Evolutionary conservation across 2,113 vertebrate species (phyloP), one percentile per base, ranked within the genome.

Genomic region (Panthera leo): DNA sequence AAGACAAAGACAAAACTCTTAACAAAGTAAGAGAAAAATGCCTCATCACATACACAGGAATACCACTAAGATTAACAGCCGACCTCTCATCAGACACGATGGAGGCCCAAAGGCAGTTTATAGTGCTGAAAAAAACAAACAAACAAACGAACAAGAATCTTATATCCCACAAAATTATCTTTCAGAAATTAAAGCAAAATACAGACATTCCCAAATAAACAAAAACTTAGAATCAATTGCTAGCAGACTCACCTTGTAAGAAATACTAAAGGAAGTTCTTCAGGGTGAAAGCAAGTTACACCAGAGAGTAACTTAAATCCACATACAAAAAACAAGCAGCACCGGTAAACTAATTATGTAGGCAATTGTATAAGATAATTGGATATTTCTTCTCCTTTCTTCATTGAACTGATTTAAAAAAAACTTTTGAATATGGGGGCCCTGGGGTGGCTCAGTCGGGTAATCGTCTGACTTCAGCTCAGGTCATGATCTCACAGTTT

Each of bases 181-280:
- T 58, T 91, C 36, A 85, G 53, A 94, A 94, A 91, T 76, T 82
- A 68, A 85, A 13, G n/a, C 19, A 5, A 95, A 93, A 82, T 85
- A 75, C 58, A 89, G 45, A 67, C 9, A 67, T 80, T 68, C 27
- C 21, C 16, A 87, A 89, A 39, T 76, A n/a, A 92, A 42, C 34
- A 71, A 91, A 94, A 94, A 61, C 12, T 87, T 23, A 78, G 23
- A 48, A 36, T 61, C 68, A 55, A 55, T 73, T 65, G 21, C 23
- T 27, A 63, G 16, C n/a, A 94, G 23, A 70, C 4, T 45, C 23
- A 73, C 3, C 12, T 83, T n/a, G 36, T 67, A 42, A 42, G 19
- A 93, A 76, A 45, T 36, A 89, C 31, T 18, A 82, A 86, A 75
- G 18, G 6, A 68, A 80, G 18, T 82, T 90, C 39, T 80, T 65